Conservation (phyloP, 53 echinoderm and acorn worm species). For the Paracentrotus lividus region DNA sequence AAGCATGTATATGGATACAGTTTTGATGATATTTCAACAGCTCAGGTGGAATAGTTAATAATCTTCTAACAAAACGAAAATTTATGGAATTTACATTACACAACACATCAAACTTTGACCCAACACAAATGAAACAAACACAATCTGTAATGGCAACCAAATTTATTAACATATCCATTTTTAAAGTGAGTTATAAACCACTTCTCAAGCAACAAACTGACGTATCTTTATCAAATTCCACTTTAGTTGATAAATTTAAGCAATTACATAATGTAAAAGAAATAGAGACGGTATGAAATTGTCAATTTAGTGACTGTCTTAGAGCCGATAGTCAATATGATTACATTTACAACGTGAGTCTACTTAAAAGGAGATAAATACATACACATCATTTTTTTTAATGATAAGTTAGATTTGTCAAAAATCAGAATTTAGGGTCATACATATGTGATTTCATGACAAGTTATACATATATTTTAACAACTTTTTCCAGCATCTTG, state of each 20-base stretch:
- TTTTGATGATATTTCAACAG: too few relatives aligned
- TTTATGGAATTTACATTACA: too few relatives aligned
- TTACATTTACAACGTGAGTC: background rate
- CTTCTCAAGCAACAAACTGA: slow-evolving; percentile 55
- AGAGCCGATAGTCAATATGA: background rate
- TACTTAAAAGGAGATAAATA: background rate
- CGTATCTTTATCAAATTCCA: slow-evolving; percentile 5
- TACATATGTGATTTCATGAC: background rate
- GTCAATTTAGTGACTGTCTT: background rate
- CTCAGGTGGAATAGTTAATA: too few relatives aligned
- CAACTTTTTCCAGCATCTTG: background rate
- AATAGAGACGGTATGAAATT: background rate
- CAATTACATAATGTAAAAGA: background rate
- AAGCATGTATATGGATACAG: too few relatives aligned
- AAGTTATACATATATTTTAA: background rate
- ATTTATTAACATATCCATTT: slow-evolving; percentile 66
- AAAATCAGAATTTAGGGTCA: background rate
- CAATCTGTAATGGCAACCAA: slow-evolving; percentile 60
- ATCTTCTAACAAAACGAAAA: too few relatives aligned
- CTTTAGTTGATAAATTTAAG: slow-evolving; percentile 3
- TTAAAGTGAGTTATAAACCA: slow-evolving; percentile 62
- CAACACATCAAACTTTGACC: too few relatives aligned
- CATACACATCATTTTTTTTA: background rate
- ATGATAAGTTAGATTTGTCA: background rate
- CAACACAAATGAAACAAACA: background rate